Evolutionary conservation across 1,140 invertebrate species (phyloP), one percentile per base, ranked within the genome.

Genomic region (Drosophila micromelanica): DNA sequence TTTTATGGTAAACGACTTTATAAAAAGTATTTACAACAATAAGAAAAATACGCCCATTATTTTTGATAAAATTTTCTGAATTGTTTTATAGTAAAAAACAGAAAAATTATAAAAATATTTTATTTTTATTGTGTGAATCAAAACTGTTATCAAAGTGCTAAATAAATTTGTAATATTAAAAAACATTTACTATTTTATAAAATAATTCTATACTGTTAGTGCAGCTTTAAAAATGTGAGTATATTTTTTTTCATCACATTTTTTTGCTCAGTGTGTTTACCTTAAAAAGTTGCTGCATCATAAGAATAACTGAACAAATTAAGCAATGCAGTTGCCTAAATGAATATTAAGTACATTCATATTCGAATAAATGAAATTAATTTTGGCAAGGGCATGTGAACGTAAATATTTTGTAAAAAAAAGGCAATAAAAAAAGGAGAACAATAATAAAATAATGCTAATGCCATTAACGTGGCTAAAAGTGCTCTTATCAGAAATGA

Each of bases 311-410:
- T 1, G 12, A 32, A 30, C 9, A 13, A 13, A 15, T 49, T n/a
- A 27, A 27, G n/a, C 27, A 30, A 49, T 32, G 17, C 17, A 46
- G 42, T 17, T 45, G 13, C 20, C 45, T 12, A 48, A 48, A 48
- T 49, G 46, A 49, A 49, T 49, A 49, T 30, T 49, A 13, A 49
- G 27, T 32, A 30, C 12, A 32, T 13, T 49, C n/a, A 49, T 15
- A 30, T 1, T 13, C n/a, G 48, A 13, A n/a, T 32, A 32, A 27
- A 30, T 30, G 3, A 49, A 46, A 13, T 30, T 13, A 30, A 27
- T 30, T 49, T 49, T 49, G 48, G 48, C 48, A 49, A 49, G 48
- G 48, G 48, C 48, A 49, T 9, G n/a, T 5, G 27, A 32, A 49
- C 27, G 48, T 32, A 7, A 49, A 30, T 49, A 0, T 9, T 35